Base-by-base conservation (phyloP, 2,888 invertebrate species). In the Mesorhabditis spiculigera region DNA sequence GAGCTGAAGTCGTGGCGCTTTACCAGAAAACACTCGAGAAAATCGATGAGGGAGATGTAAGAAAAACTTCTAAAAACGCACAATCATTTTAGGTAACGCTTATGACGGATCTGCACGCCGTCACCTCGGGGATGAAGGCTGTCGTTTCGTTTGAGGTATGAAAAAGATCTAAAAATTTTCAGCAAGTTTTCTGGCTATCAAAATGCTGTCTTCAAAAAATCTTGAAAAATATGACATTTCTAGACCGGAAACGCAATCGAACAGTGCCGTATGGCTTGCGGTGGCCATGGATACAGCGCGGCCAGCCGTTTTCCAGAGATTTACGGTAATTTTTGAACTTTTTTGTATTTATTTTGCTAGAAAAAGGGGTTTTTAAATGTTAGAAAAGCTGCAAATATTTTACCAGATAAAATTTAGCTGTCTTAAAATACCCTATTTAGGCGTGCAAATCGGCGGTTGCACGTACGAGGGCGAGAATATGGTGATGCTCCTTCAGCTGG, bases 391-490 rank as follows among this genome's bases (percentile, higher is more conserved):
- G 28, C 28, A 28, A 28, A 28, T 28, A 28, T 3, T 28, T 28
- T 28, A 28, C 1, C 1, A 28, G 28, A 28, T 3, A 28, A 28
- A 28, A 28, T n/a, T n/a, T 28, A 28, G 3, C 1, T 28, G 28
- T 28, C 3, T 28, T 28, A 28, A 28, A 28, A 1, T 28, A 28
- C 28, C 28, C 28, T 28, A 28, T 28, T 13, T 45, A 72, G 73
- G 76, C 43, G 72, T 74, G 3, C 91, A 91, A 10, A 93, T 93
- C 0, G 94, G 95, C 65, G 92, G 92, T 70, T 92, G 92, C 86
- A 96, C 95, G 0, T 96, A 95, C 86, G 95, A 96, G 88, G 96
- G 96, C 0, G 96, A 96, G 89, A 95, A 96, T 87, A 95, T 95
- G 0, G 95, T 96, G 42, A 89, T 96, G 86, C 88, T 92, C 71